Conservation (phyloP, 2,888 invertebrate species). For the Ennomos quercinarius region DNA sequence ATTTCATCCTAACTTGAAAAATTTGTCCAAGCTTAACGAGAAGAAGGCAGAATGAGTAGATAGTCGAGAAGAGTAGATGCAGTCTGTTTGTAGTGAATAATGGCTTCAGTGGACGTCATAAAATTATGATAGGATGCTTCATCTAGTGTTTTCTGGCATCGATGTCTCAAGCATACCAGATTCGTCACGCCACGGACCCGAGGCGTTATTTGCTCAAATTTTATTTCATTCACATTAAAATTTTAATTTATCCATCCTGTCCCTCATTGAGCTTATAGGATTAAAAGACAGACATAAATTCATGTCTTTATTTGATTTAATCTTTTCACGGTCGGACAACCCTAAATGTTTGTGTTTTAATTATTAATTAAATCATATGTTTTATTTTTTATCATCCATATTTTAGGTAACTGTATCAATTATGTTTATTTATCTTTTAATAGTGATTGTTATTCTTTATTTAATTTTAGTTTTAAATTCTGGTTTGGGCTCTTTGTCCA, state of each 20-base stretch:
- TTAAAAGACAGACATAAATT: slow-evolving; percentile 58
- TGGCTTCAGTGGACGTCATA: no score
- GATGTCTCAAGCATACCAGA: slow-evolving; percentile 50
- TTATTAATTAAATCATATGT: slow-evolving; percentile 38
- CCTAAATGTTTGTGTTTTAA: slow-evolving; percentile 43
- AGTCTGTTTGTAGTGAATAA: no score
- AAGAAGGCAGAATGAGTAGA: no score
- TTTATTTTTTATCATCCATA: slow-evolving; percentile 24
- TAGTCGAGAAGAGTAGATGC: no score
- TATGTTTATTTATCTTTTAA: no score
- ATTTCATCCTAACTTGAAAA: no score
- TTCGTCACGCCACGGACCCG: slow-evolving; percentile 52
- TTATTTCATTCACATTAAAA: slow-evolving; percentile 56
- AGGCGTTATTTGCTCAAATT: slow-evolving; percentile 56
- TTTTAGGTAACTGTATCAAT: not conserved
- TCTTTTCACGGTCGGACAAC: slow-evolving; percentile 28
- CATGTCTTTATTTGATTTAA: slow-evolving; percentile 52
- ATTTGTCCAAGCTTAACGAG: no score
- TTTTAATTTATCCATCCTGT: slow-evolving; percentile 55
- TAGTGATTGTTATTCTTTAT: no score
- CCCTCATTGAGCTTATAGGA: slow-evolving; percentile 49
- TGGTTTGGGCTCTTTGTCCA: no score
- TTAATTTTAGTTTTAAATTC: no score
- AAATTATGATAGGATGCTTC: no score
- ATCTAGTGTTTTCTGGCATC: slow-evolving; percentile 35